A percentile compares a stretch with the other conserved stretches of the same genome.
Evolutionary conservation across 2,888 invertebrate species (phyloP).

Genomic region (Pycnomerus fuliginosus): DNA sequence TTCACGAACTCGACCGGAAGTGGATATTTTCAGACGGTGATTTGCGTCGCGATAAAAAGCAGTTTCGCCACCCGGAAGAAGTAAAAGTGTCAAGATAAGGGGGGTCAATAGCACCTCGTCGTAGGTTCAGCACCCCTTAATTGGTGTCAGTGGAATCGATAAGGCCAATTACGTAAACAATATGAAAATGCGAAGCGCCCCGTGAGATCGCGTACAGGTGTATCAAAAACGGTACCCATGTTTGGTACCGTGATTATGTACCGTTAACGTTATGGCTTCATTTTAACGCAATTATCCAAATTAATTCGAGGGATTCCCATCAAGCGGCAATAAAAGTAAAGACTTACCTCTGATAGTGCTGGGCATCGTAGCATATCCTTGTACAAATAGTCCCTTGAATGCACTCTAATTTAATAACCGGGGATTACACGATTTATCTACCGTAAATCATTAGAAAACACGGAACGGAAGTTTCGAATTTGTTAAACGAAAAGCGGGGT

Average conservation of each 20-base stretch:
- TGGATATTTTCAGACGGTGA: neutral
- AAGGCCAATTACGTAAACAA: conserved; percentile 9
- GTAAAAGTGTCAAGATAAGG: conserved; percentile 30
- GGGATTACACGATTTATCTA: conserved; percentile 16
- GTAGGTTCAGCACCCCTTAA: conserved; percentile 16
- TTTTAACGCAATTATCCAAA: conserved; percentile 18
- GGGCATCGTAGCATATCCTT: conserved; percentile 51
- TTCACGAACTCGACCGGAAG: too few relatives aligned
- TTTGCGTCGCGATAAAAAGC: conserved; percentile 10
- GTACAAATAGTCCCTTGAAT: conserved; percentile 10
- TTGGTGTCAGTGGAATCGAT: conserved; percentile 13
- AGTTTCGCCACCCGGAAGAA: conserved; percentile 34
- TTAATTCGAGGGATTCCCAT: conserved; percentile 11
- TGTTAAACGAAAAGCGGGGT: conserved; percentile 3
- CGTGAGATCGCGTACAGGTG: too few relatives aligned
- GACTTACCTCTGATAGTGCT: conserved; percentile 54
- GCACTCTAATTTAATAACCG: conserved; percentile 15
- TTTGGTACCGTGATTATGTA: conserved; percentile 24
- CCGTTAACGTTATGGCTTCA: conserved; percentile 19
- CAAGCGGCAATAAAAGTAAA: too few relatives aligned
- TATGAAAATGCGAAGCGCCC: too few relatives aligned
- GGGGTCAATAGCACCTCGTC: conserved; percentile 31
- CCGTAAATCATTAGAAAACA: conserved; percentile 18
- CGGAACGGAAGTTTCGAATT: conserved; percentile 9
- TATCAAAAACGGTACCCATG: conserved; percentile 35